Base-by-base conservation (phyloP, 2,797 vertebrate genomes). In the Arctocebus calabarensis region DNA sequence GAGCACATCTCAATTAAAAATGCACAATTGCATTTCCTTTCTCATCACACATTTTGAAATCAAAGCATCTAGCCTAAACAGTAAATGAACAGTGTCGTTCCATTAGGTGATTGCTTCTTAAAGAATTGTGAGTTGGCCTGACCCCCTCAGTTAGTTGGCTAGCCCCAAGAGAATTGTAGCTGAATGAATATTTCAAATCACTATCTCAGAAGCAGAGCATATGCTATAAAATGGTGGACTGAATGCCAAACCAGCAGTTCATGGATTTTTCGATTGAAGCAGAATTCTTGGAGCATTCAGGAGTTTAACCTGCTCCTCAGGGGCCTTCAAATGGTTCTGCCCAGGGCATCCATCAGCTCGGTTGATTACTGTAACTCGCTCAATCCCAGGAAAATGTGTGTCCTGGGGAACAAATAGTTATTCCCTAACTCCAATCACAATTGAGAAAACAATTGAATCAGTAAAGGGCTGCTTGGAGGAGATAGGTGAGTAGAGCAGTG, bases 351-450 rank as follows among this genome's bases (percentile, higher is more conserved):
- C 92, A 94, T 96, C 85, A 93, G 83, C 85, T 96, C 92, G 73
- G 70, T 64, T 94, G 96, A 97, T 96, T 95, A 96, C 85, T 96
- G 88, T 97, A 96, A 97, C 96, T 97, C 48, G 0, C 94, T 96
- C 96, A 97, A 88, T 97, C 94, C 93, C 75, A 83, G 94, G 81
- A 94, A 97, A 96, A 96, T 97, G 48, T 97, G 89, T 91, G 77
- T 96, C 93, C 94, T 94, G 81, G 96, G 96, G 96, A 97, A 96
- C 79, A 96, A 96, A 96, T 90, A 92, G 95, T 96, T 91, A 96
- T 97, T 96, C 89, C 61, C 90, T 95, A 97, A 95, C 92, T 97
- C 95, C 90, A 96, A 88, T 95, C 94, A 88, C 90, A 96, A 94
- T 94, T 92, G 94, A 94, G 92, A 77, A 97, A 97, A 94, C 92